phyloP scores from a whole-genome alignment of 2,888 invertebrate genomes.

The Caenorhabditis virilis region DNA sequence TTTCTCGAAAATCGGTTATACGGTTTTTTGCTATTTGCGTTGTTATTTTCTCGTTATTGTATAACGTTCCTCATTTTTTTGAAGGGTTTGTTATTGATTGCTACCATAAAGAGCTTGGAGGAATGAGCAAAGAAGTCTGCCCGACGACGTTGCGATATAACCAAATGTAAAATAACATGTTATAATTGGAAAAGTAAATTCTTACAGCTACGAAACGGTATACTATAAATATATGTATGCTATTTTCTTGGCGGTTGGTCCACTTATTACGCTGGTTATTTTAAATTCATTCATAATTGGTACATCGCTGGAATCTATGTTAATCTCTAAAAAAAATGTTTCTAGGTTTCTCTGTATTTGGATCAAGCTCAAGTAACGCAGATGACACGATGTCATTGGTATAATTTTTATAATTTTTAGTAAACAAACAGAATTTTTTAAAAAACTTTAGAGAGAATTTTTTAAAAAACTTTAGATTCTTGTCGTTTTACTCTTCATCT shows the following conservation, averaged over 20 bases:
- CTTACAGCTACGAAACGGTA: slow-evolving; percentile 55
- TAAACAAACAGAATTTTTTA: background rate
- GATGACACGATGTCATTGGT: slow-evolving; percentile 51
- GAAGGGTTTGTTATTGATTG: slow-evolving; percentile 64
- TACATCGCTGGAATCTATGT: slow-evolving; percentile 20
- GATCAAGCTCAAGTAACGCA: slow-evolving; percentile 28
- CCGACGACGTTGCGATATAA: slow-evolving; percentile 56
- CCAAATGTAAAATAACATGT: slow-evolving; percentile 58
- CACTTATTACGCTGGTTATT: slow-evolving; percentile 58
- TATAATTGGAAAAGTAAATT: no score
- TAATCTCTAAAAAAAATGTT: slow-evolving; percentile 1
- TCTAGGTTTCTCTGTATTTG: slow-evolving; percentile 46
- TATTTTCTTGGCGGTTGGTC: slow-evolving; percentile 65
- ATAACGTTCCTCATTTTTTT: slow-evolving; percentile 67
- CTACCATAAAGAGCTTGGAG: slow-evolving; percentile 56
- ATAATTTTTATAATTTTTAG: no score
- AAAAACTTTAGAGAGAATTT: slow-evolving; percentile 29
- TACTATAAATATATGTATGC: slow-evolving; percentile 67
- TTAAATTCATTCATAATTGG: slow-evolving; percentile 66
- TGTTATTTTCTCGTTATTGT: slow-evolving; percentile 57
- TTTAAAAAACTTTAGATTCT: slow-evolving; percentile 51
- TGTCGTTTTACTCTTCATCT: slow-evolving; percentile 67
- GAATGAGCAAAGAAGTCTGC: slow-evolving; percentile 62
- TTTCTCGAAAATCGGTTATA: slow-evolving; percentile 45
- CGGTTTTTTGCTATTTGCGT: slow-evolving; percentile 44